These are phyloP conservation scores for Microcebus jonahi DNA, from an alignment of 2,113 vertebrate genomes.

Conservation along the genomic window DNA sequence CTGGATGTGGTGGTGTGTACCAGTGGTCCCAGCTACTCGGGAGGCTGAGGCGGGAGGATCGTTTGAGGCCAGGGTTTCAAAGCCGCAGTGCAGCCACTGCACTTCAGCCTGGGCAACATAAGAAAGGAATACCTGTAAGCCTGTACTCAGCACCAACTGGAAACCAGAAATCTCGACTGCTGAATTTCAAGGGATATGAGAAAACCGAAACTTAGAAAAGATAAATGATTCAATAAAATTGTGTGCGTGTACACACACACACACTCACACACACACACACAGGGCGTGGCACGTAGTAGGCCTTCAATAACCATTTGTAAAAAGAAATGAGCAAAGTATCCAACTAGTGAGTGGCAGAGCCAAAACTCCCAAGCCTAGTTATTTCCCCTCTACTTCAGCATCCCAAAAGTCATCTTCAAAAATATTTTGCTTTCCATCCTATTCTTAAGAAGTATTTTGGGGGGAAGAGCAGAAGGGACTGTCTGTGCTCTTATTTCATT, in stretches of 20 bases:
- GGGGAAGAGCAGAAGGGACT: neutral
- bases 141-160: neutral
- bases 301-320: slow-evolving; percentile 8
- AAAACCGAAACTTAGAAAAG: slow-evolving; percentile 31
- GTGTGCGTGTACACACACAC: too few species aligned
- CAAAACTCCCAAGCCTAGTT: neutral
- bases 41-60: too few species aligned
- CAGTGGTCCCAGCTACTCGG: too few species aligned
- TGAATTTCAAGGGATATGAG: neutral
- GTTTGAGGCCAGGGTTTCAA: too few species aligned
- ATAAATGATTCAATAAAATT: neutral
- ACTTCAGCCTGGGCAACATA: too few species aligned
- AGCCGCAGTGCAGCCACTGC: too few species aligned
- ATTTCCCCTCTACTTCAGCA: neutral
- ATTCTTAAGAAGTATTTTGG: slow-evolving; percentile 34
- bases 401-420: slow-evolving; percentile 29
- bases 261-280: too few species aligned
- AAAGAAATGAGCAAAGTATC: neutral
- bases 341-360: neutral
- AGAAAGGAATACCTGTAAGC: slow-evolving; percentile 15
- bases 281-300: neutral
- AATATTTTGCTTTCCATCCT: slow-evolving; percentile 28
- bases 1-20: too few species aligned
- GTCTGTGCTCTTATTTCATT: slow-evolving; percentile 41
- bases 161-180: neutral